Base-by-base conservation (phyloP, 2,797 vertebrate species). In the Nannoperca obscura region DNA sequence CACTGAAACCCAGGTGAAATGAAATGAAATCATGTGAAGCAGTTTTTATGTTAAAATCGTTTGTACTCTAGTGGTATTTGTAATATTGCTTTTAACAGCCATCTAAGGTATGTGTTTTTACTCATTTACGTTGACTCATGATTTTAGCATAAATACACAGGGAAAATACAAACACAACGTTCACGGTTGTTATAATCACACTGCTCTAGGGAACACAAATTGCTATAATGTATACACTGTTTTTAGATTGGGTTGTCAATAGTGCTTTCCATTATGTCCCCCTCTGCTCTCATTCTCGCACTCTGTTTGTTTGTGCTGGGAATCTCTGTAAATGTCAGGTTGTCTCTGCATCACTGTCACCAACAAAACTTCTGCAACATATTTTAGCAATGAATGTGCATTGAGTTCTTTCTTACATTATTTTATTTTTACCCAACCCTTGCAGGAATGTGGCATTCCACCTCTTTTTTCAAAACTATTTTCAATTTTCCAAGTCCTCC, bases 351-450 rank as follows among this genome's bases (percentile, higher is more conserved):
- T 24, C 58, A 15, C 54, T 13, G 32, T 34, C 53, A 30, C 3
- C 46, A 49, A 24, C 34, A 61, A 55, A 66, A 60, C 42, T 17
- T 53, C 47, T 49, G 32, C 34, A 68, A 17, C 30, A 50, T 40
- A 54, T 32, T 46, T 17, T 6, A 61, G 8, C 27, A 1, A 17
- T 12, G 24, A 49, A 66, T 46, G 44, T 2, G 7, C 10, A 38
- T 2, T 14, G 1, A 62, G 34, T 57, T 83, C 13, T 59, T 57
- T 81, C 13, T 59, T 46, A 55, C 15, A 8, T 46, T 22, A 24
- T 19, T 46, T 36, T 61, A 38, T 74, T 69, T 82, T 76, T 47
- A 59, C 19, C 20, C 38, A 49, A 55, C 61, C 11, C 4, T 47
- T 50, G 27, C 52, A 74, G n/a, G 42, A 60, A 53, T 38, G 34